A percentile compares a stretch with the other conserved stretches of the same genome.
phyloP scores from a whole-genome alignment of 2,888 invertebrate species.

The Bibio marci region DNA sequence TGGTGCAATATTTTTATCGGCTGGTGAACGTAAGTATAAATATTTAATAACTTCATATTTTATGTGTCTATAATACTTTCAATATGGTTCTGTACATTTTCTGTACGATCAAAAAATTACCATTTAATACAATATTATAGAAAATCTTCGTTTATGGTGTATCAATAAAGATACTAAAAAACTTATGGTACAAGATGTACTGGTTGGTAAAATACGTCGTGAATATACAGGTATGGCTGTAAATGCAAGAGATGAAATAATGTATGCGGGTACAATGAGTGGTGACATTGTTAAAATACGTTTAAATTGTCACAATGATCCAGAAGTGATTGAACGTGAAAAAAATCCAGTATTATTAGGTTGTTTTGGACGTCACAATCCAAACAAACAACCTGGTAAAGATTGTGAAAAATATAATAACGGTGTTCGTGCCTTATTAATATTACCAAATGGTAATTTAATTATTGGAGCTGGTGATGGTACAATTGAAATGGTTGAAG shows the following conservation, averaged over 20 bases:
- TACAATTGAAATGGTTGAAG: conserved; percentile 51
- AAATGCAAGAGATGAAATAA: conserved; percentile 48
- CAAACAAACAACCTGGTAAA: conserved; percentile 23
- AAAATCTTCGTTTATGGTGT: conserved; percentile 58
- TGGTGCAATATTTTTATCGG: conserved; percentile 51
- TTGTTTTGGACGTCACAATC: conserved; percentile 31
- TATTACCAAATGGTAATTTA: conserved; percentile 41
- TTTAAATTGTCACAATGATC: conserved; percentile 42
- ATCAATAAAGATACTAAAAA: conserved; percentile 50
- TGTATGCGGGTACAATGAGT: conserved; percentile 78
- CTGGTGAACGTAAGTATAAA: conserved; percentile 42
- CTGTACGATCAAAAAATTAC: no score
- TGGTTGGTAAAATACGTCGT: conserved; percentile 61
- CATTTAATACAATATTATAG: conserved; percentile 19
- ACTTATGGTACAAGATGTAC: conserved; percentile 53
- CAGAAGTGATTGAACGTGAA: conserved; percentile 14
- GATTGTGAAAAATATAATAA: conserved; percentile 27
- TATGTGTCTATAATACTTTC: background rate
- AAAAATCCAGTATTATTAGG: conserved; percentile 31
- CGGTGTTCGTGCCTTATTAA: conserved; percentile 42
- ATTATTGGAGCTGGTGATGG: conserved; percentile 79
- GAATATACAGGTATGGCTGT: conserved; percentile 56
- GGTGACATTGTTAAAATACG: conserved; percentile 36
- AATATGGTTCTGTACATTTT: no score
- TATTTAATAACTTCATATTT: conserved; percentile 5